Conservation (phyloP, 2,888 invertebrate species). For the Allophyes oxyacanthae region DNA sequence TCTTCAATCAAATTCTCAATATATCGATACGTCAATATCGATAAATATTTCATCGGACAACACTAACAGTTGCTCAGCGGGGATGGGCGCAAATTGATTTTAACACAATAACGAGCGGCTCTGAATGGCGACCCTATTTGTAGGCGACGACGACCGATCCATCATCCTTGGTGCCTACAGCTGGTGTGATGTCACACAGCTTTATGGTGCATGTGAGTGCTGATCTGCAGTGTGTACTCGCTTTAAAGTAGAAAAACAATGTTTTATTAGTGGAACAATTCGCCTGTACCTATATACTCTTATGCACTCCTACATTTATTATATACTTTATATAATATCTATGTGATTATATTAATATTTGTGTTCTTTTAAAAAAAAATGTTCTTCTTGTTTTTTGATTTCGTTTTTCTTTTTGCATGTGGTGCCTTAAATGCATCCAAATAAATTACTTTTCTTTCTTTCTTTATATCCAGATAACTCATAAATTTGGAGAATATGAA, state of each 20-base stretch:
- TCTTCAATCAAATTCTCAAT: neutral
- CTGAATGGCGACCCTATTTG: constrained; percentile 85
- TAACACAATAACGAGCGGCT: constrained; percentile 84
- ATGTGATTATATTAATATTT: too few relatives aligned
- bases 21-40: constrained; percentile 48
- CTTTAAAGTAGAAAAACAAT: constrained; percentile 1
- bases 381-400: too few relatives aligned
- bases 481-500: too few relatives aligned
- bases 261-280: too few relatives aligned
- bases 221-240: constrained; percentile 24
- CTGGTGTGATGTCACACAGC: constrained; percentile 53
- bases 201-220: constrained; percentile 40
- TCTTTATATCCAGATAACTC: too few relatives aligned
- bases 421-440: too few relatives aligned
- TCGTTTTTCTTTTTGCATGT: too few relatives aligned
- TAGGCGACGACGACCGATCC: constrained; percentile 82
- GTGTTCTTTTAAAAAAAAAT: too few relatives aligned
- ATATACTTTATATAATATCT: too few relatives aligned
- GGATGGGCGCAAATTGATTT: constrained; percentile 88
- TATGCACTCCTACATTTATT: too few relatives aligned
- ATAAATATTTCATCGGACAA: constrained; percentile 40
- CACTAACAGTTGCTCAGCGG: constrained; percentile 65
- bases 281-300: too few relatives aligned
- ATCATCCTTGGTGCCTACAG: constrained; percentile 71
- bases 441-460: too few relatives aligned